Conservation (phyloP, 2,797 vertebrate genomes). For the Sebastes taczanowskii region DNA sequence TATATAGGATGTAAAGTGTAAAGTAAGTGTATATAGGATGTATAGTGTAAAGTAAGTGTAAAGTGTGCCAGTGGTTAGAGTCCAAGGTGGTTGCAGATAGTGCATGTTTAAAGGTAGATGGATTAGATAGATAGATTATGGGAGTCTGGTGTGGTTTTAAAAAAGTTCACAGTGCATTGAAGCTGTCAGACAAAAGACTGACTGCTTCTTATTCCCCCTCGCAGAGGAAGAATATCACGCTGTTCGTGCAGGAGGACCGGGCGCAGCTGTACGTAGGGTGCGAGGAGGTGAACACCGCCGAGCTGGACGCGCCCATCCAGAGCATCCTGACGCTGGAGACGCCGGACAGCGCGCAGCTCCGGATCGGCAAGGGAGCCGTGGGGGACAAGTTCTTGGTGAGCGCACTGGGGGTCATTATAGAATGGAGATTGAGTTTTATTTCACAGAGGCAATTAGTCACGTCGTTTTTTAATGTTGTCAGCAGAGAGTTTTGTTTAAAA, state of each 20-base stretch:
- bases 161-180: neutral
- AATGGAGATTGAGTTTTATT: neutral
- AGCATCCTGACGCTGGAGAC: constrained; percentile 90
- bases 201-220: constrained; percentile 19
- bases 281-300: constrained; percentile 90
- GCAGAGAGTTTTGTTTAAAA: neutral
- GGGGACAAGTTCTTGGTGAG: constrained; percentile 96
- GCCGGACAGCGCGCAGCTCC: constrained; percentile 85
- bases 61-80: too few relatives aligned
- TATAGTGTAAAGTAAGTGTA: too few relatives aligned
- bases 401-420: neutral
- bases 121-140: neutral
- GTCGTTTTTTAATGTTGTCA: neutral
- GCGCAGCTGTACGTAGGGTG: constrained; percentile 93
- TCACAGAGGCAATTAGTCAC: neutral
- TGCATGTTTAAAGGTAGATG: too few relatives aligned
- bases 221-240: constrained; percentile 92
- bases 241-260: constrained; percentile 92
- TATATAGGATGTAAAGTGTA: too few relatives aligned
- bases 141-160: neutral
- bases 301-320: constrained; percentile 93
- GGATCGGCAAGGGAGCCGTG: constrained; percentile 92
- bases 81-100: too few relatives aligned
- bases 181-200: constrained; percentile 38
- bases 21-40: too few relatives aligned